Conservation (phyloP, 2,113 vertebrate genomes). For the Meleagris gallopavo region DNA sequence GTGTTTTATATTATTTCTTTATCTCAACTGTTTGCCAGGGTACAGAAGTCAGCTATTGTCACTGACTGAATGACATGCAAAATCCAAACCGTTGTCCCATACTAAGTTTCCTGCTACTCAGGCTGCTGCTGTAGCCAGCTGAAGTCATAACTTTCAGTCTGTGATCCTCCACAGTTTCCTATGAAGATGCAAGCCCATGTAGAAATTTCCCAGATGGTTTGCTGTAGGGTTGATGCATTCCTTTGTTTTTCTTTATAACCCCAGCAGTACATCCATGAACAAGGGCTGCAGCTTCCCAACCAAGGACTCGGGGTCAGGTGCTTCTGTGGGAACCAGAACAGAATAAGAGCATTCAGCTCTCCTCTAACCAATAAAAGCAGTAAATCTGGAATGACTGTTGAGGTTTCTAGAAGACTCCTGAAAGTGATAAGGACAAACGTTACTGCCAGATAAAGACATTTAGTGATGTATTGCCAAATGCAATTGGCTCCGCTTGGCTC, state of each 20-base stretch:
- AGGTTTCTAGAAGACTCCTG: neutral
- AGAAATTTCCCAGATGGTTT: neutral
- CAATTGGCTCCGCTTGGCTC: neutral
- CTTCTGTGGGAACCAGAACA: neutral
- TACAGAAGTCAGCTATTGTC: neutral
- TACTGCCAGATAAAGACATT: neutral
- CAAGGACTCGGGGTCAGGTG: neutral
- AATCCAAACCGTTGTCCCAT: neutral
- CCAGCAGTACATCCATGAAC: neutral
- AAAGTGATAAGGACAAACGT: neutral
- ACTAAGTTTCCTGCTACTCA: neutral
- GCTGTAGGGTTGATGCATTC: neutral
- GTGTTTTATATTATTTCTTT: neutral
- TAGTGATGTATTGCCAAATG: neutral
- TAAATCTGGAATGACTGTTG: neutral
- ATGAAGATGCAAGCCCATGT: neutral
- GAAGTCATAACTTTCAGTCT: neutral
- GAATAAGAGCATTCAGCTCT: neutral
- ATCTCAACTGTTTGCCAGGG: neutral
- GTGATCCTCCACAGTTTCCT: neutral
- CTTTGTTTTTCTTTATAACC: conserved; percentile 2
- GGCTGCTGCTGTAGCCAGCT: neutral
- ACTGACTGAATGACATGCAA: conserved; percentile 30
- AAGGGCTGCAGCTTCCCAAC: neutral
- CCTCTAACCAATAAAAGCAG: rapidly evolving